Base-by-base conservation (phyloP, 2,888 invertebrate genomes). In the Dinocampus coccinellae region DNA sequence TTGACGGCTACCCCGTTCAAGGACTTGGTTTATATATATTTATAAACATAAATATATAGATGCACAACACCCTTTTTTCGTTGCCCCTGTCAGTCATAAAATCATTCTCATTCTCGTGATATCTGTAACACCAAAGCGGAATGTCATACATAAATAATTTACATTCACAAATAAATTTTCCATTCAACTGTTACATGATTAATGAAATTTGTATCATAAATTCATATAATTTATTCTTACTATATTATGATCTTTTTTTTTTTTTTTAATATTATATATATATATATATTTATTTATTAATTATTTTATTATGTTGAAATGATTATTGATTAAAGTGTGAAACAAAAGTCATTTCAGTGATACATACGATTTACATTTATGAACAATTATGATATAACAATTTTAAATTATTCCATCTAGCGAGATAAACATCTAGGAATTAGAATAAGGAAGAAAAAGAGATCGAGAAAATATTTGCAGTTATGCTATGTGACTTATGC, bases 1-100 rank as follows among this genome's bases (percentile, higher is more conserved):
- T 67, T 39, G 9, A 2, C 16, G 57, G n/a, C 24, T 62, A 62
- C 52, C 64, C 47, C 29, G 64, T 64, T 33, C 20, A 58, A 58
- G 42, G 61, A 10, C 55, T 52, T 0, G 1, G 13, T 22, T 1
- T 10, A 13, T 2, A 10, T 22, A 24, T 11, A n/a, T n/a, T 13
- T 39, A 11, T n/a, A 39, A n/a, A 39, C 3, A 39, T 39, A 39
- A 2, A 36, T 36, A 33, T 7, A 33, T 33, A 33, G 33, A 33
- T 33, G 7, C 6, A 36, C 36, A n/a, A 47, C 47, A 47, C 47
- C 47, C 47, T 47, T 47, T n/a, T 47, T n/a, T n/a, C 47, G 47
- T 47, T 47, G 47, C 47, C 47, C 16, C 47, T 47, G 47, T 47
- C 16, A 2, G 16, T n/a, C 47, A 47, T 47, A 47, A 47, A 47